Evolutionary conservation across 2,797 vertebrate species (phyloP), one percentile per base, ranked within the genome.

Genomic region (Anas acuta): DNA sequence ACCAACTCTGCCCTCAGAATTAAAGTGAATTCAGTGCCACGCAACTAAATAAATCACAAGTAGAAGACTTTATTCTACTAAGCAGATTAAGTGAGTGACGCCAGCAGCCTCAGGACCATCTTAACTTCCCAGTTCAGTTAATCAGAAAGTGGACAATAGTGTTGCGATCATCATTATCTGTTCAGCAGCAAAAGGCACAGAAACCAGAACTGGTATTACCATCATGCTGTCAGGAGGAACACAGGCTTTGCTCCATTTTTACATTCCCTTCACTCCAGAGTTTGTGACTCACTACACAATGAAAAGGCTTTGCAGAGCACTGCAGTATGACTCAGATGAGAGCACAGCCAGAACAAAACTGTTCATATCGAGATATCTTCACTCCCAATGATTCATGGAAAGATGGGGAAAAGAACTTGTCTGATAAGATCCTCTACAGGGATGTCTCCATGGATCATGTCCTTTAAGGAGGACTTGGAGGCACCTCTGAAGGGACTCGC

Each of bases 271-370:
- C 93, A 54, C 92, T 95, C 88, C 66, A 77, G 71, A 92, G 84
- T 95, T 96, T 96, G 96, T 97, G 96, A 97, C 94, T 97, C 94
- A 95, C 94, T 92, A 90, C 82, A 95, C 90, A 97, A 95, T 93
- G 92, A 97, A 96, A 95, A 96, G 93, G 90, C 92, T 96, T 96
- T 96, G 95, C 94, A 91, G 93, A 96, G 90, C 94, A 96, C 96
- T 96, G 92, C 96, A 96, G 94, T 90, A 96, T 97, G 97, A 97
- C 91, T 97, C 97, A 97, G 93, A 96, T 92, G 86, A 96, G 96
- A 92, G 80, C 72, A 96, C 54, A 92, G 92, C 79, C 93, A 92
- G 94, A 93, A 95, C 72, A 93, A 92, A 89, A 92, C 90, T 85
- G 90, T 93, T 95, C 87, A 47, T 79, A 95, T 92, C 89, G 81